Evolutionary conservation across 1,140 invertebrate species (phyloP).

Genomic region (Holcopasites calliopsidis): DNA sequence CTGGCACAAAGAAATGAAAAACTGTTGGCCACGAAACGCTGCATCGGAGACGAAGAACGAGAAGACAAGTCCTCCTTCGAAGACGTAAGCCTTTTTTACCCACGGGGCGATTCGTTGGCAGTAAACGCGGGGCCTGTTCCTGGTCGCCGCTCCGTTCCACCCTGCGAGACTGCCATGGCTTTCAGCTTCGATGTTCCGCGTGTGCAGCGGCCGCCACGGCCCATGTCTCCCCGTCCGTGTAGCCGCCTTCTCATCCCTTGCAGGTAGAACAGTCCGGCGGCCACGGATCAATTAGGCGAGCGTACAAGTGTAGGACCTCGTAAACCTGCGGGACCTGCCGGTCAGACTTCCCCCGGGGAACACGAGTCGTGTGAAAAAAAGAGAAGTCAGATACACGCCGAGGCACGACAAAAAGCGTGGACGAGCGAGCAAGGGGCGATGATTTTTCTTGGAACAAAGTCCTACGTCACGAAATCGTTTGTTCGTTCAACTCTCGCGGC

Average conservation of each 20-base stretch:
- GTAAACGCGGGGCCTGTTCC: constrained; percentile 48
- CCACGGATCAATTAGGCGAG: constrained; percentile 61
- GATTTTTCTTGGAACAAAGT: constrained; percentile 13
- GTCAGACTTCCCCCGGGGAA: constrained; percentile 44
- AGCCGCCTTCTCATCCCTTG: constrained; percentile 63
- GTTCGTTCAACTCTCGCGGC: not conserved
- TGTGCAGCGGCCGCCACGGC: constrained; percentile 40
- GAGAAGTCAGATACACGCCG: constrained; percentile 5
- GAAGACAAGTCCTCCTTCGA: not conserved
- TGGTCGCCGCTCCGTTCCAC: constrained; percentile 50
- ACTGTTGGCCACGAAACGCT: not conserved
- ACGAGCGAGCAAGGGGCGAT: too few species aligned
- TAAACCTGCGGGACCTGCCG: constrained; percentile 54
- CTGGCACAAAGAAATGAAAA: too few species aligned
- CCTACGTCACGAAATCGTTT: too few species aligned
- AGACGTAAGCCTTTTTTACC: constrained; percentile 27
- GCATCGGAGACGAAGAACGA: not conserved
- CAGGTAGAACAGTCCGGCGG: constrained; percentile 62
- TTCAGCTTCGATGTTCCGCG: constrained; percentile 50
- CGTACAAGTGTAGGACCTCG: constrained; percentile 59
- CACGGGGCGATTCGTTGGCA: constrained; percentile 29
- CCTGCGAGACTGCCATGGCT: constrained; percentile 42
- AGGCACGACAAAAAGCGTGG: not conserved
- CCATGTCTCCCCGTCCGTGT: constrained; percentile 48
- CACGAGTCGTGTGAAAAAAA: constrained; percentile 44